Percentiles rank a stretch among this genome's conserved stretches.
Evolutionary conservation across 2,113 vertebrate species (phyloP).

Genomic region (Cyphotilapia sp.): DNA sequence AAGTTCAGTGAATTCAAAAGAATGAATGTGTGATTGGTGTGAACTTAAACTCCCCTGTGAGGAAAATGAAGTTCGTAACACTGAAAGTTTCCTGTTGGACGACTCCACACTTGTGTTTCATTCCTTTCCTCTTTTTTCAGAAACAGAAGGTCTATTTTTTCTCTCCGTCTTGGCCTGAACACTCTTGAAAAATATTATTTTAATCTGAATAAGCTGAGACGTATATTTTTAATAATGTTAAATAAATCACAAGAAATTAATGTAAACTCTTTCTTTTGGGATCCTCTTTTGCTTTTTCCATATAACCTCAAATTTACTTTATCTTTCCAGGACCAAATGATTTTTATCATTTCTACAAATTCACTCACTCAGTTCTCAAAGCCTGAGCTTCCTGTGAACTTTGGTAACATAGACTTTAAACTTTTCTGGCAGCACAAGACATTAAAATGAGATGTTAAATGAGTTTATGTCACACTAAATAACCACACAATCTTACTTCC

Average conservation of each 20-base stretch:
- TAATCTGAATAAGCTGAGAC: neutral
- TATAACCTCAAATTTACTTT: neutral
- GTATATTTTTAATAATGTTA: neutral
- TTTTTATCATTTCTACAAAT: neutral
- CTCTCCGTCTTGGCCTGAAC: neutral
- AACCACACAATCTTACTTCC: neutral
- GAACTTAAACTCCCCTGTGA: neutral
- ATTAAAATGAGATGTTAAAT: neutral
- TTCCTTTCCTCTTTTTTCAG: neutral
- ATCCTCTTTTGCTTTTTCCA: neutral
- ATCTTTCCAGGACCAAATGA: neutral
- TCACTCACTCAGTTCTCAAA: neutral
- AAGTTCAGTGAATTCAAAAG: neutral
- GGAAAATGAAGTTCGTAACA: accelerated
- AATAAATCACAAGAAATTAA: neutral
- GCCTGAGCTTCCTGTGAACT: neutral
- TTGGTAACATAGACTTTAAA: neutral
- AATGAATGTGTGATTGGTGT: neutral
- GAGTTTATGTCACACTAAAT: neutral
- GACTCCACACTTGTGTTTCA: neutral
- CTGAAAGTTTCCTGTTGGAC: neutral
- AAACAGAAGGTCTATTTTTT: neutral
- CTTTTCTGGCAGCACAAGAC: neutral
- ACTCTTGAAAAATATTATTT: neutral
- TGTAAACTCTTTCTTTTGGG: neutral